phyloP scores from a whole-genome alignment of 2,888 invertebrate genomes.

The Drosophila antonietae region DNA sequence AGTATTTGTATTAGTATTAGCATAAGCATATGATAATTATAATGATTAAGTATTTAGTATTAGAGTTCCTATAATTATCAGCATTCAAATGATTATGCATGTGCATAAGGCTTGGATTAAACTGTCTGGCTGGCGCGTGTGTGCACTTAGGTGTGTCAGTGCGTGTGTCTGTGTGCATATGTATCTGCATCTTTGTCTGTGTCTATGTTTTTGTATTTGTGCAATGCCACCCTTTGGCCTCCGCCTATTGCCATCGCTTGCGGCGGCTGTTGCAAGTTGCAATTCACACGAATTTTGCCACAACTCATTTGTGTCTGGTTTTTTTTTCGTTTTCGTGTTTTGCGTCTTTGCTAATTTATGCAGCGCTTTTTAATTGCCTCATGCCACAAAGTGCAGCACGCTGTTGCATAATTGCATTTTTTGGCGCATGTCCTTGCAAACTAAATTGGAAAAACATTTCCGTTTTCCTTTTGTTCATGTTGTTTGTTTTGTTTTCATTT shows the following conservation, averaged over 20 bases:
- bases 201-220: not conserved
- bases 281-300: conserved; percentile 19
- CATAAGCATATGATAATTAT: not conserved
- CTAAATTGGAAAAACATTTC: conserved; percentile 52
- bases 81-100: not conserved
- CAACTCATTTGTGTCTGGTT: conserved; percentile 17
- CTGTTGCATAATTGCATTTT: conserved; percentile 49
- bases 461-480: conserved; percentile 12
- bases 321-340: conserved; percentile 1
- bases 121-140: conserved; percentile 18
- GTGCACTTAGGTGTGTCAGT: not conserved
- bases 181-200: not conserved
- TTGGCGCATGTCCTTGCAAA: conserved; percentile 52
- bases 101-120: conserved; percentile 11
- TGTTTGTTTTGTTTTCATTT: not conserved
- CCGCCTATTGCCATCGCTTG: not conserved
- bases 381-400: conserved; percentile 33
- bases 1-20: not conserved
- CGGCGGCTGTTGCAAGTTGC: conserved; percentile 37
- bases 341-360: conserved; percentile 47
- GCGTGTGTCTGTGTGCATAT: not conserved
- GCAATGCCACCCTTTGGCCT: conserved; percentile 24
- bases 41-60: not conserved
- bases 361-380: conserved; percentile 52
- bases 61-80: not conserved